Base-by-base conservation (phyloP, 2,888 invertebrate genomes). In the Temnothorax rugatulus region DNA sequence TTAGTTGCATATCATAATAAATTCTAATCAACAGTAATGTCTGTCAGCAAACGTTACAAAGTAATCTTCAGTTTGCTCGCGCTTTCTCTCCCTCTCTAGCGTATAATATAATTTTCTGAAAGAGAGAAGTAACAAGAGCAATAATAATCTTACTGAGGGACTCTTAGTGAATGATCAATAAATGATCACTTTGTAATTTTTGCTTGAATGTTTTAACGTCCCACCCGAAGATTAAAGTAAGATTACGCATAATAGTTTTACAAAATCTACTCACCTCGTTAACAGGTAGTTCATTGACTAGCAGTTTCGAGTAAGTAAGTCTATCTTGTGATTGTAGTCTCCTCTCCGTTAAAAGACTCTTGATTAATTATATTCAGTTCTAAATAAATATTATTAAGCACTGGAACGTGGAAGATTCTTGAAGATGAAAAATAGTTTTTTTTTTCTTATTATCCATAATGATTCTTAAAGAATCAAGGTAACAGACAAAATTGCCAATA, bases 301-400 rank as follows among this genome's bases (percentile, higher is more conserved):
- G 94, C 91, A 93, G 93, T 93, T 94, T 95, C 93, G 94, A 94
- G 93, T 93, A 94, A 94, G 94, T 93, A 93, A 94, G 92, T 91
- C 92, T 93, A 93, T 93, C 94, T 94, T 93, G 94, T 93, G 92
- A 93, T 92, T 92, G 94, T 89, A 91, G 95, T 93, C 85, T 92
- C 93, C 94, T 89, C 94, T 94, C 93, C 94, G 88, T 90, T 92
- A 92, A 93, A 93, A 91, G 92, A 92, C 88, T 93, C 90, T 91
- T 89, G 88, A 89, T 89, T 89, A 90, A 91, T 88, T 90, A 90
- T 81, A 81, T 88, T 92, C 90, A 90, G 90, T 92, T 90, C 89
- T 90, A 92, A 92, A 87, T 90, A 90, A 90, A 90, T 91, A 90
- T 90, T 90, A 92, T 89, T 86, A 90, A 88, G 86, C 88, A 86